phyloP scores from a whole-genome alignment of 2,113 vertebrate species.

The Papio anubis region DNA sequence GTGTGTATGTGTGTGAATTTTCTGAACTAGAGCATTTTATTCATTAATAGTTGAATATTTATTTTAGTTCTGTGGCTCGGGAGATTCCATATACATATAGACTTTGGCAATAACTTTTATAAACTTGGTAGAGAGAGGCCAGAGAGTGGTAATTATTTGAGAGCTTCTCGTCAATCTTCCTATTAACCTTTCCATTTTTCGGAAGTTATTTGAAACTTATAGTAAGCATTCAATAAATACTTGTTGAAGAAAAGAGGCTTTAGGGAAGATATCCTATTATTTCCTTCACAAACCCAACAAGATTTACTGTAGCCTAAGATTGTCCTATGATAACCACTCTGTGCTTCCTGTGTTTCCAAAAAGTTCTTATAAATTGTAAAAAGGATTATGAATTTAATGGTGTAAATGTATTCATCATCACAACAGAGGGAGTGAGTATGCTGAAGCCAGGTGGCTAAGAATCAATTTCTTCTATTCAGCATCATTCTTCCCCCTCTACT shows the following conservation, averaged over 20 bases:
- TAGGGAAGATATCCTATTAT: not conserved
- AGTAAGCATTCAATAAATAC: slow-evolving; percentile 1
- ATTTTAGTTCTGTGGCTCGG: slow-evolving; percentile 5
- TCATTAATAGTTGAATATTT: not conserved
- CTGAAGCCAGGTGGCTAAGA: not conserved
- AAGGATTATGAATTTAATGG: not conserved
- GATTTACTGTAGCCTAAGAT: not conserved
- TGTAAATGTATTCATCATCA: not conserved
- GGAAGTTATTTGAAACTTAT: slow-evolving; percentile 10
- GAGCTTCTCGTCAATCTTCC: not conserved
- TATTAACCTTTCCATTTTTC: not conserved
- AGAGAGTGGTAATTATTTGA: no score
- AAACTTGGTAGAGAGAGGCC: no score
- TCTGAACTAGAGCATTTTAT: not conserved
- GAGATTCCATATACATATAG: not conserved
- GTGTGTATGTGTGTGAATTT: not conserved
- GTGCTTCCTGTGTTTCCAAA: not conserved
- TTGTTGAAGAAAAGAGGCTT: not conserved
- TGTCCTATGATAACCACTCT: not conserved
- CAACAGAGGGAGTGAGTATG: not conserved
- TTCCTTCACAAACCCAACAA: slow-evolving; percentile 34
- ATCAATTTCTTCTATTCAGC: slow-evolving; percentile 5
- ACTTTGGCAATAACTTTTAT: not conserved
- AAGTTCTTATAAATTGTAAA: slow-evolving; percentile 2
- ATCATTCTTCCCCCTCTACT: not conserved